Evolutionary conservation across 2,888 invertebrate species (phyloP).

Genomic region (Onchidella celtica): DNA sequence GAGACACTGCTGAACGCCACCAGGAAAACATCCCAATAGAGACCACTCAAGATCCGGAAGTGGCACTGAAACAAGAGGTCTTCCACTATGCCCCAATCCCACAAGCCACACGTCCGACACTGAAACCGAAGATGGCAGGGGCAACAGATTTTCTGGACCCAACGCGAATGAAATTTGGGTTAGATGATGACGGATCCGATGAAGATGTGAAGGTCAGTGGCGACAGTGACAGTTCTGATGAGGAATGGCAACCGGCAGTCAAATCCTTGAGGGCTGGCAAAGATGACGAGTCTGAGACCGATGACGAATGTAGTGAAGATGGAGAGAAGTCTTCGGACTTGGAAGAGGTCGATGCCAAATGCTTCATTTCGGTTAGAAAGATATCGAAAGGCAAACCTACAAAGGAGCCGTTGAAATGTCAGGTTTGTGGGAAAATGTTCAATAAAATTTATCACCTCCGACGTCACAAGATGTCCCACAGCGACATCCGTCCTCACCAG

Average conservation of each 20-base stretch:
- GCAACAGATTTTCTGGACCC: conserved; percentile 42
- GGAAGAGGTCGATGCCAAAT: not conserved
- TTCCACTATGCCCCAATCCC: not conserved
- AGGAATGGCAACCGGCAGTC: conserved; percentile 48
- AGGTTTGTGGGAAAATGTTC: conserved; percentile 27
- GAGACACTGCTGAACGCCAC: not conserved
- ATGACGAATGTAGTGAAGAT: not conserved
- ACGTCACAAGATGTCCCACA: conserved; percentile 51
- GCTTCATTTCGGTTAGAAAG: not conserved
- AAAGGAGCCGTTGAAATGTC: conserved; percentile 5
- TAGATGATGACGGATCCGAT: conserved; percentile 39
- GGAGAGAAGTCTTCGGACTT: not conserved
- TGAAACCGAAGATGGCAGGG: conserved; percentile 7
- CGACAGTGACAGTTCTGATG: conserved; percentile 38
- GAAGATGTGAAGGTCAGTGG: conserved; percentile 4
- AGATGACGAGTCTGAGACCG: not conserved
- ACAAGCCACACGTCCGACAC: not conserved
- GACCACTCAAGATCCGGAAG: no score
- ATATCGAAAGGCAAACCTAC: not conserved
- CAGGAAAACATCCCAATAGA: not conserved
- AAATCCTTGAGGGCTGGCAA: not conserved
- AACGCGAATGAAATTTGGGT: conserved; percentile 40
- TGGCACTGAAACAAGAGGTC: no score
- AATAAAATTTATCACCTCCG: conserved; percentile 48
- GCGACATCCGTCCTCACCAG: conserved; percentile 45